Conservation (phyloP, 2,797 vertebrate species). For the Sebastes melanostomus region DNA sequence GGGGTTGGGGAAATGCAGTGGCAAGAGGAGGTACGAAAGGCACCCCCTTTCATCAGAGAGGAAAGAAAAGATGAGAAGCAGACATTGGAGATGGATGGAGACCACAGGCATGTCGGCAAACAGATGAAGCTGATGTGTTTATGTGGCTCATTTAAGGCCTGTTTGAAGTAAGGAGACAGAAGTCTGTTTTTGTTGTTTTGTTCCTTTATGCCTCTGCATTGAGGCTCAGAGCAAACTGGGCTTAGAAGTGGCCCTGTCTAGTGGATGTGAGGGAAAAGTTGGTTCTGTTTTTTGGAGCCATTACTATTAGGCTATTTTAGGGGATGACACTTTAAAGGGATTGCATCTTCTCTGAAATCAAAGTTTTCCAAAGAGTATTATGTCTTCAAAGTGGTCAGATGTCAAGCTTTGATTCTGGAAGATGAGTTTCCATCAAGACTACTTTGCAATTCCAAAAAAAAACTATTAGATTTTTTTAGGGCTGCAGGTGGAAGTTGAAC, state of each 20-base stretch:
- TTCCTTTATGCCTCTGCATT: slow-evolving; percentile 42
- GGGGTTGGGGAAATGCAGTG: slow-evolving; percentile 14
- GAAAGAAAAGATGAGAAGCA: slow-evolving; percentile 53
- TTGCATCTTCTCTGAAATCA: slow-evolving; percentile 50
- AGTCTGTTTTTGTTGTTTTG: slow-evolving; percentile 65
- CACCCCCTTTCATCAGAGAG: slow-evolving; percentile 62
- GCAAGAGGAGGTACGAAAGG: slow-evolving; percentile 31
- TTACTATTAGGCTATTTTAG: slow-evolving; percentile 55
- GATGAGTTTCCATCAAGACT: slow-evolving; percentile 30
- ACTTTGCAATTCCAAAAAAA: slow-evolving; percentile 33
- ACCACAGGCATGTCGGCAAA: slow-evolving; percentile 51
- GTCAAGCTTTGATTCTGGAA: slow-evolving; percentile 56
- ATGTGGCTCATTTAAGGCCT: slow-evolving; percentile 61
- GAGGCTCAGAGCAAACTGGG: slow-evolving; percentile 30
- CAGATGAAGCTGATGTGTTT: slow-evolving; percentile 65
- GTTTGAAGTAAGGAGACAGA: slow-evolving; percentile 62
- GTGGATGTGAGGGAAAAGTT: slow-evolving; percentile 45
- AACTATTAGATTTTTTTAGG: slow-evolving; percentile 8
- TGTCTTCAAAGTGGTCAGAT: slow-evolving; percentile 52
- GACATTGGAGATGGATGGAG: slow-evolving; percentile 60
- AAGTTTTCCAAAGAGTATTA: slow-evolving; percentile 41
- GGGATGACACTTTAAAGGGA: slow-evolving; percentile 40
- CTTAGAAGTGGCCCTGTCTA: slow-evolving; percentile 54
- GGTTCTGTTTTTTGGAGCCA: slow-evolving; percentile 17
- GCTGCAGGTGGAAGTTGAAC: slow-evolving; percentile 49